Conservation (phyloP, 2,888 invertebrate species). For the Sarcophaga carnaria region DNA sequence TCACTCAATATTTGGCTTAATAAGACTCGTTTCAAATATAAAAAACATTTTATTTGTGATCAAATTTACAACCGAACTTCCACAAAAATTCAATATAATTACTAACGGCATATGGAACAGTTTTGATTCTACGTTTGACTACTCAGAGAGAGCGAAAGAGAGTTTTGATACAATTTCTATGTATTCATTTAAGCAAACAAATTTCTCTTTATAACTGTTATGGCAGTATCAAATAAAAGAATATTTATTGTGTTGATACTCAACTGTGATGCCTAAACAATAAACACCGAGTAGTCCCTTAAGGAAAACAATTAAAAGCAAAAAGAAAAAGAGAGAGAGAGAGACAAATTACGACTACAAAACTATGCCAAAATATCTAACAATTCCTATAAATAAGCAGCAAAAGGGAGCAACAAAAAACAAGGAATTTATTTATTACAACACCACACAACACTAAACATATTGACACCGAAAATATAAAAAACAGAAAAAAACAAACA, state of each 20-base stretch:
- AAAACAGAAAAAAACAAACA: constrained; percentile 28
- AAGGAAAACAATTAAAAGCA: constrained; percentile 17
- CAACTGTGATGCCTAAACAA: neutral
- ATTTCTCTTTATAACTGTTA: neutral
- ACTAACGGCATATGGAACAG: no score
- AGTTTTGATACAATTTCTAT: no score
- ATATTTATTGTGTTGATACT: neutral
- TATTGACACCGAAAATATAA: neutral
- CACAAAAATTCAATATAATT: no score
- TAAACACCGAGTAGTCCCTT: neutral
- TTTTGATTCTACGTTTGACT: no score
- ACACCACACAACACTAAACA: constrained; percentile 6
- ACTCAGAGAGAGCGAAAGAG: no score
- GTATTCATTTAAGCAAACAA: constrained; percentile 1
- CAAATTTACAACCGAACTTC: no score
- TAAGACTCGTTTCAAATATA: no score
- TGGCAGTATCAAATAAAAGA: neutral
- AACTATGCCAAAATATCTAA: constrained; percentile 51
- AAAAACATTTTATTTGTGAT: no score
- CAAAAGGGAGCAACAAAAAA: constrained; percentile 10
- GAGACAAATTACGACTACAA: neutral
- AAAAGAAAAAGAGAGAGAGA: neutral
- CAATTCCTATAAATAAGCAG: constrained; percentile 49
- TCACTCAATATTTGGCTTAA: no score
- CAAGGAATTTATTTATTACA: constrained; percentile 20